Evolutionary conservation across 2,888 invertebrate species (phyloP), one percentile per base, ranked within the genome.

Genomic region (Crocallis elinguaria): DNA sequence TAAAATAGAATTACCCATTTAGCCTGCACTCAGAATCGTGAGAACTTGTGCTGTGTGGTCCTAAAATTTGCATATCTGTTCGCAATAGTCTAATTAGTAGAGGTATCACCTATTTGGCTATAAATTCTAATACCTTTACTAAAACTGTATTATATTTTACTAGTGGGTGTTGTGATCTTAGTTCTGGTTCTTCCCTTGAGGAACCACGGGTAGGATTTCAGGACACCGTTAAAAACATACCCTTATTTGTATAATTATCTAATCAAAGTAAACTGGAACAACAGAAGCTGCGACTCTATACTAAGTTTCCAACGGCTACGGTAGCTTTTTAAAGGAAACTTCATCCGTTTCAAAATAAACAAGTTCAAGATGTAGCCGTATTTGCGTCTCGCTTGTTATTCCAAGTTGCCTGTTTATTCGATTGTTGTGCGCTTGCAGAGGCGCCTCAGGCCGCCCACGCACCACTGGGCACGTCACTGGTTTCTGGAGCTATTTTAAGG

Each of bases 351-450:
- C 50, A 54, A 62, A 64, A 62, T 60, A 66, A 61, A 56, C 55
- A 55, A 30, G 42, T 52, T 50, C 39, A 49, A 41, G 42, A 36
- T 36, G 50, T 33, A 33, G 27, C 36, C 13, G 44, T 60, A 52
- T 57, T 53, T 50, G 50, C 49, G 49, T 58, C 30, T 29, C 21
- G 21, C 36, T 7, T 55, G 50, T 46, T 51, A 48, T 56, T 50
- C 33, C 12, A 48, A 33, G 53, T 46, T 32, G 45, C 5, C 21
- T 46, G 30, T 46, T 46, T 38, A 44, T 45, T 21, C 73, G 66
- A 77, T 75, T 78, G 73, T 73, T 73, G 60, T 66, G 62, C 39
- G 60, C 50, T 53, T 66, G 61, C 58, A 64, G 51, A 61, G 58
- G 63, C 60, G 61, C 59, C 57, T 55, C n/a, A 9, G 45, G 46